These are phyloP conservation scores for Entomobrya multifasciata DNA, from an alignment of 2,888 invertebrate genomes.

Conservation along the genomic window DNA sequence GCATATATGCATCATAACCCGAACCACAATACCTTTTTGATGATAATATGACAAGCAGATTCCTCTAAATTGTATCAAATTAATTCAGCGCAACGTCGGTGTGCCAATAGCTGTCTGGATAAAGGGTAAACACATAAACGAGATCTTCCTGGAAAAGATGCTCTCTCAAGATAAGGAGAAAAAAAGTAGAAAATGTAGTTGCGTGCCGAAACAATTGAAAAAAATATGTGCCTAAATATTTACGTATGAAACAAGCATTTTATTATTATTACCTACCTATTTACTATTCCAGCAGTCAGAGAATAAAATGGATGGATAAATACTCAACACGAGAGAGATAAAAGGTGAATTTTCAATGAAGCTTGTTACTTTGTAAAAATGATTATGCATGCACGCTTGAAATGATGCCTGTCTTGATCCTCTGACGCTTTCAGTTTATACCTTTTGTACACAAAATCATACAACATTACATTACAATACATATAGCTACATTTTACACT, in stretches of 20 bases:
- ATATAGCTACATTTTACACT: too few relatives aligned
- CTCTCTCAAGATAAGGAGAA: constrained; percentile 9
- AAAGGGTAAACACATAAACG: constrained; percentile 51
- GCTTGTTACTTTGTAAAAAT: constrained; percentile 26
- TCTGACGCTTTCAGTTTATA: neutral
- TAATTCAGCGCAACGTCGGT: neutral
- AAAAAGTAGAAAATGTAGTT: constrained; percentile 45
- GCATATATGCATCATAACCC: too few relatives aligned
- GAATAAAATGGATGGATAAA: neutral
- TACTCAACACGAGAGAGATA: neutral
- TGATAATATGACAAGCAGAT: neutral
- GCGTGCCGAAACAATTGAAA: constrained; percentile 57
- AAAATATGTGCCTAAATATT: constrained; percentile 47
- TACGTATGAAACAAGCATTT: constrained; percentile 49
- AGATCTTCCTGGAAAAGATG: constrained; percentile 61
- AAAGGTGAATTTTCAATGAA: constrained; percentile 23
- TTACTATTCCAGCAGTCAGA: constrained; percentile 24
- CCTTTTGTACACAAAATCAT: neutral
- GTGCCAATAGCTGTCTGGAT: constrained; percentile 13
- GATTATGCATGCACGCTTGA: constrained; percentile 45
- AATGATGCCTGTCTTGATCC: too few relatives aligned
- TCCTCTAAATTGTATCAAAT: constrained; percentile 14
- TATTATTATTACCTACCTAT: constrained; percentile 35
- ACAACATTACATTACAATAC: too few relatives aligned
- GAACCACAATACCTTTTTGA: neutral